A percentile compares a stretch with the other conserved stretches of the same genome.
These are phyloP conservation scores for Elaeidobius kamerunicus DNA, from an alignment of 2,888 invertebrate genomes.

Conservation along the genomic window DNA sequence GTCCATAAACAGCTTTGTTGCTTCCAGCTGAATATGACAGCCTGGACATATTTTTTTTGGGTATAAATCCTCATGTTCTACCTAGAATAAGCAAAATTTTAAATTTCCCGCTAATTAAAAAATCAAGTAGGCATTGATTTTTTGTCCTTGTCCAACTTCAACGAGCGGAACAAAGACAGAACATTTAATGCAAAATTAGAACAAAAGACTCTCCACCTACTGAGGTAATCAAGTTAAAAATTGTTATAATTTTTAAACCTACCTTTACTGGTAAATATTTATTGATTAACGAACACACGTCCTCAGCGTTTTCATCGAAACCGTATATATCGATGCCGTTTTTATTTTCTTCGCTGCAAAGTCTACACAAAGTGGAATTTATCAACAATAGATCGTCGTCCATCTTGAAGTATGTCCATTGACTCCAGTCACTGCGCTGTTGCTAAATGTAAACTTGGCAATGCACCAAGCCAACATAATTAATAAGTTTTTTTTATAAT, in stretches of 20 bases:
- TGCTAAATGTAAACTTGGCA: no score
- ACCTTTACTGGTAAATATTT: conserved; percentile 74
- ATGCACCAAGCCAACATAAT: no score
- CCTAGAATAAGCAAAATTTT: conserved; percentile 49
- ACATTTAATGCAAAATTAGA: conserved; percentile 6
- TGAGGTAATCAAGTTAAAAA: conserved; percentile 40
- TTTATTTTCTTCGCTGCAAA: conserved; percentile 72
- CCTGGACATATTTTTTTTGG: conserved; percentile 74
- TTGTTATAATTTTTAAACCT: conserved; percentile 37
- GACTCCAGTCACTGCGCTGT: no score
- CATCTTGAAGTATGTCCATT: conserved; percentile 20
- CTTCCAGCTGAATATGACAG: conserved; percentile 72
- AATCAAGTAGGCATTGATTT: neutral
- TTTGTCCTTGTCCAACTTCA: neutral
- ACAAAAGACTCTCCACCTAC: conserved; percentile 19
- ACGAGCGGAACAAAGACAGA: neutral
- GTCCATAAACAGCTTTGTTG: conserved; percentile 71
- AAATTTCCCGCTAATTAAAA: conserved; percentile 38
- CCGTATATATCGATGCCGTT: conserved; percentile 65
- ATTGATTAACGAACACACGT: conserved; percentile 65
- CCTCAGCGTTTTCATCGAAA: conserved; percentile 56
- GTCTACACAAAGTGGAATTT: conserved; percentile 69
- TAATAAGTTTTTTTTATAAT: no score
- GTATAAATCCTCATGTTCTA: conserved; percentile 65
- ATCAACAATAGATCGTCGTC: conserved; percentile 13